A percentile compares a stretch with the other conserved stretches of the same genome.
These are phyloP conservation scores for Brachypteracias leptosomus DNA, from an alignment of 2,113 vertebrate species.

Conservation along the genomic window DNA sequence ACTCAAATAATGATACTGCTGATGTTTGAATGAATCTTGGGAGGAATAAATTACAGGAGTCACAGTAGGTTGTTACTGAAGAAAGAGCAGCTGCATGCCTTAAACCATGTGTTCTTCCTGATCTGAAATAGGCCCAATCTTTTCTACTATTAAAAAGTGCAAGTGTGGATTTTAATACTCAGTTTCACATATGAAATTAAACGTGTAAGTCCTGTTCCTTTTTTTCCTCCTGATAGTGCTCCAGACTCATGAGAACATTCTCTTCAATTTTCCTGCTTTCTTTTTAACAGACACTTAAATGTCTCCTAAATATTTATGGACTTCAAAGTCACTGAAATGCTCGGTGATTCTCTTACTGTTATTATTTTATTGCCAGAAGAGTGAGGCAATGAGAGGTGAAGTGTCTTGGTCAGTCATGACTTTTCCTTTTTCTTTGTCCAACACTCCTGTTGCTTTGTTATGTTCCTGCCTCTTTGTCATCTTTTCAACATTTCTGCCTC, in stretches of 20 bases:
- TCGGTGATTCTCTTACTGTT: neutral
- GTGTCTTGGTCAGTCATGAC: neutral
- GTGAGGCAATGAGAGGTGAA: neutral
- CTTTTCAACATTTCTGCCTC: conserved; percentile 9
- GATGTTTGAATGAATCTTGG: conserved; percentile 64
- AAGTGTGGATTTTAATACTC: conserved; percentile 18
- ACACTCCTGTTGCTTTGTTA: neutral
- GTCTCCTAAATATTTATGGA: conserved; percentile 27
- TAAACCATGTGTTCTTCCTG: conserved; percentile 41
- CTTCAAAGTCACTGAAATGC: neutral
- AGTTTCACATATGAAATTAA: neutral
- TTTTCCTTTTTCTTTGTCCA: conserved; percentile 7
- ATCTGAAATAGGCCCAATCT: conserved; percentile 44
- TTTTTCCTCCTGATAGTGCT: neutral
- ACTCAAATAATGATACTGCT: conserved; percentile 66
- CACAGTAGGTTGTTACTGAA: conserved; percentile 16
- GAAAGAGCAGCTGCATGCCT: conserved; percentile 2
- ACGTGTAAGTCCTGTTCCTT: neutral
- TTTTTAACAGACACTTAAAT: conserved; percentile 1
- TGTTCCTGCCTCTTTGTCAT: neutral
- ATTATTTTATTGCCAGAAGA: conserved; percentile 12
- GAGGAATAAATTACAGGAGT: conserved; percentile 62
- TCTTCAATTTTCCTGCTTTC: neutral
- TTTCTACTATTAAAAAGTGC: neutral
- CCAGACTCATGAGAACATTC: neutral